phyloP scores from a whole-genome alignment of 2,888 invertebrate species.

The Eucera pruinosa region DNA sequence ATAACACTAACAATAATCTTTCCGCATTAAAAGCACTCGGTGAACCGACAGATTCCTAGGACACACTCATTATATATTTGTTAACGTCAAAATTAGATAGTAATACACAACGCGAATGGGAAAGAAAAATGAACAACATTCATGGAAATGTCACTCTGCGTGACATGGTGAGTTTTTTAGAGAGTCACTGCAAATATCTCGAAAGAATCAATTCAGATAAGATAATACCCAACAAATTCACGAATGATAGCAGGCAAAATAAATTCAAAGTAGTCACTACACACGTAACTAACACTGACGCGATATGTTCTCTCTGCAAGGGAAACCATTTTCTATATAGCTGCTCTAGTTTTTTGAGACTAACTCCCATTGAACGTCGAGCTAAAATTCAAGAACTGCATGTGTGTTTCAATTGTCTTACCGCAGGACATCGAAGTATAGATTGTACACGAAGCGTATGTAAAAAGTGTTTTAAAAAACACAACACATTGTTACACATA shows the following conservation, averaged over 20 bases:
- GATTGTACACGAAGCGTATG: background rate
- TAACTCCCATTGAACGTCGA: too few relatives aligned
- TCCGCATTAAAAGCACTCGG: constrained; percentile 1
- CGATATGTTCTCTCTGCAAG: background rate
- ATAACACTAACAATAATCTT: background rate
- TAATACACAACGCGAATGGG: too few relatives aligned
- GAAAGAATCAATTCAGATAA: background rate
- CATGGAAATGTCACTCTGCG: too few relatives aligned
- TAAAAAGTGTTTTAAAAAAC: too few relatives aligned
- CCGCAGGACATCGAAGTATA: background rate
- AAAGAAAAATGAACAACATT: too few relatives aligned
- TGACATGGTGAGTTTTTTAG: background rate
- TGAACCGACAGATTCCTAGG: too few relatives aligned
- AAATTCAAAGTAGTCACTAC: too few relatives aligned
- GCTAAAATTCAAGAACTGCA: too few relatives aligned
- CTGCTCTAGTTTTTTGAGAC: too few relatives aligned
- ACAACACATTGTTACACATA: too few relatives aligned
- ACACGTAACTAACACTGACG: background rate
- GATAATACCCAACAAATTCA: background rate
- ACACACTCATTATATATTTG: constrained; percentile 2
- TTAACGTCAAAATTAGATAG: too few relatives aligned
- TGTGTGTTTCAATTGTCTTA: too few relatives aligned
- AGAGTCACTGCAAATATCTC: constrained; percentile 1
- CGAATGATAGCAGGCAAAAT: background rate
- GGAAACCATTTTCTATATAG: background rate